Percentiles rank a stretch among this genome's conserved stretches.
These are phyloP conservation scores for Nephotettix cincticeps DNA, from an alignment of 1,140 invertebrate species.

Conservation along the genomic window DNA sequence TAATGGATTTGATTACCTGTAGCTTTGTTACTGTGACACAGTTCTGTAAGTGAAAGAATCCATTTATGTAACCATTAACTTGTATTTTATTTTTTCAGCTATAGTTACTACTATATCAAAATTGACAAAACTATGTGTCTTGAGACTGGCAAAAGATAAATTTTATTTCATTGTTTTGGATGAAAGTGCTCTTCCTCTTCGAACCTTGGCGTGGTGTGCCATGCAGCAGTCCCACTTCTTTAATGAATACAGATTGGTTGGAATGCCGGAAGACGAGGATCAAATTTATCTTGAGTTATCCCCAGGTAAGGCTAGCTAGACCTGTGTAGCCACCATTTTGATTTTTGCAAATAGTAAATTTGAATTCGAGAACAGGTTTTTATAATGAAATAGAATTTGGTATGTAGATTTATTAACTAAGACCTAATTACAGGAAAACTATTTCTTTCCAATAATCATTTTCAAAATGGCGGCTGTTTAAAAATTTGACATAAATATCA, in stretches of 20 bases:
- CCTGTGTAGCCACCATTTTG: too few relatives aligned
- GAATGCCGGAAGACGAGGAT: constrained; percentile 1
- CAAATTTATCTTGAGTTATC: constrained; percentile 15
- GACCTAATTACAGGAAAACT: background rate
- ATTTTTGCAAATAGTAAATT: background rate
- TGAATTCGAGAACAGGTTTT: background rate
- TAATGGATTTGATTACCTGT: too few relatives aligned
- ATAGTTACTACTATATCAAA: constrained; percentile 11
- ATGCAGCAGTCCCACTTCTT: constrained; percentile 12
- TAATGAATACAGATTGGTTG: constrained; percentile 18
- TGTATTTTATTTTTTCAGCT: background rate
- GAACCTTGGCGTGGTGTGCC: constrained; percentile 3
- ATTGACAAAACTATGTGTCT: constrained; percentile 9
- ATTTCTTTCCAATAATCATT: background rate
- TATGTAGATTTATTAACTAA: background rate
- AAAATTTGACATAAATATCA: too few relatives aligned
- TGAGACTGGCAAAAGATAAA: background rate
- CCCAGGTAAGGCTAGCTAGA: background rate
- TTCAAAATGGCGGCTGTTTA: too few relatives aligned
- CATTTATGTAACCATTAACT: too few relatives aligned
- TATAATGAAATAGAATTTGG: too few relatives aligned
- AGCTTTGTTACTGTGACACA: too few relatives aligned
- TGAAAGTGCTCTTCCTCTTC: background rate
- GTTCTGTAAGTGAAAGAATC: too few relatives aligned
- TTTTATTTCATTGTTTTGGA: constrained; percentile 16